Conservation (phyloP, 2,113 vertebrate genomes). For the Sinocyclocheilus anshuiensis region DNA sequence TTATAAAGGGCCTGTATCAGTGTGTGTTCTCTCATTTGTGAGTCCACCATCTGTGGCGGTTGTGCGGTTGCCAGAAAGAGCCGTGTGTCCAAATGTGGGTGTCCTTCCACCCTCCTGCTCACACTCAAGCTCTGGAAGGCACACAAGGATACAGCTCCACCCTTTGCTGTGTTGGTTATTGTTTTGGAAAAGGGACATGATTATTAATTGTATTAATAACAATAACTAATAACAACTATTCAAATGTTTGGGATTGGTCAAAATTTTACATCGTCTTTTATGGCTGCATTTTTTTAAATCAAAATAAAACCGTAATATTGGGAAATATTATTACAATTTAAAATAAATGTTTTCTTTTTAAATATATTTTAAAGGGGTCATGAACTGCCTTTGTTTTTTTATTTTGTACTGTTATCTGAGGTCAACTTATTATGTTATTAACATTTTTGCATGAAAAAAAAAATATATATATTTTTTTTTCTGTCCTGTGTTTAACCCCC, state of each 20-base stretch:
- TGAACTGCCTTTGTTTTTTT: too few relatives aligned
- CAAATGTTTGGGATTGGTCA: too few relatives aligned
- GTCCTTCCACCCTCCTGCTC: slow-evolving; percentile 60
- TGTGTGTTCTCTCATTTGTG: slow-evolving; percentile 59
- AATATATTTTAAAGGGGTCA: too few relatives aligned
- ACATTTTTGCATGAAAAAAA: too few relatives aligned
- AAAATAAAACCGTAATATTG: background rate
- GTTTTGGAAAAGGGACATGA: background rate
- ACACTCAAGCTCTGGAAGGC: slow-evolving; percentile 42
- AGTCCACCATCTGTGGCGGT: slow-evolving; percentile 69
- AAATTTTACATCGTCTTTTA: too few relatives aligned
- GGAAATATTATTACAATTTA: too few relatives aligned
- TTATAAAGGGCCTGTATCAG: slow-evolving; percentile 37
- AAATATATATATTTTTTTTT: too few relatives aligned
- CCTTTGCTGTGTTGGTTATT: background rate
- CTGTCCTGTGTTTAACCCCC: too few relatives aligned
- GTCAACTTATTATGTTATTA: too few relatives aligned
- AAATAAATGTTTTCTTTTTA: too few relatives aligned
- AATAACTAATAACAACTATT: too few relatives aligned
- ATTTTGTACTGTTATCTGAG: background rate
- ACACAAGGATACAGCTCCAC: slow-evolving; percentile 48
- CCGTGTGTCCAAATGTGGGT: slow-evolving; percentile 62
- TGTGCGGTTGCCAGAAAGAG: slow-evolving; percentile 62
- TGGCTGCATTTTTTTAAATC: too few relatives aligned
- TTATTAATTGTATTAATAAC: background rate